These are phyloP conservation scores for Agelas oroides DNA, from an alignment of 37 sponge, comb jelly and placozoan genomes.

Conservation along the genomic window DNA sequence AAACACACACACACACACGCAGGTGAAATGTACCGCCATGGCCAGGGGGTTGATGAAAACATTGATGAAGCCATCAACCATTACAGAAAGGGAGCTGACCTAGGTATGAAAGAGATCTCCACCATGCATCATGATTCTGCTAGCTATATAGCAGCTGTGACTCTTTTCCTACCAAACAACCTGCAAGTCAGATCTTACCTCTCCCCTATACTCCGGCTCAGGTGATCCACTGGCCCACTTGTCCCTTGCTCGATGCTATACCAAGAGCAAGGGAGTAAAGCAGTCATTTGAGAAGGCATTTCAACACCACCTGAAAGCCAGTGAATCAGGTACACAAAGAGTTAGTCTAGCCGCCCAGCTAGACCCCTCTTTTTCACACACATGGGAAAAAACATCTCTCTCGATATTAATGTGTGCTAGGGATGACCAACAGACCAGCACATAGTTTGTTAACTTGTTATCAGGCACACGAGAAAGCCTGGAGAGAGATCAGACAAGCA, in stretches of 20 bases:
- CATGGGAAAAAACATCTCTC: no score
- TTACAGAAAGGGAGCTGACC: slow-evolving; percentile 66
- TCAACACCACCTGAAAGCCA: slow-evolving; percentile 60
- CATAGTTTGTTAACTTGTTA: no score
- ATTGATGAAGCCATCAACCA: slow-evolving; percentile 61
- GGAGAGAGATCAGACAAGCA: no score
- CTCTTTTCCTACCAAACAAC: no score
- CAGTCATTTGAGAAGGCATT: slow-evolving; percentile 69
- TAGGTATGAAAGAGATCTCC: slow-evolving; percentile 47
- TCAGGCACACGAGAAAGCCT: no score
- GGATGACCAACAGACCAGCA: no score
- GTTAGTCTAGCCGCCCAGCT: neutral
- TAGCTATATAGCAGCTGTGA: no score
- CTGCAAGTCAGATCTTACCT: no score
- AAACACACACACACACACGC: neutral
- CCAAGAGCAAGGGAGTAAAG: slow-evolving; percentile 80
- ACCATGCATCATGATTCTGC: no score
- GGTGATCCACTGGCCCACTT: slow-evolving; percentile 73
- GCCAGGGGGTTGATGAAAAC: slow-evolving; percentile 74
- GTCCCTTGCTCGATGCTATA: slow-evolving; percentile 83
- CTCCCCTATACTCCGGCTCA: neutral
- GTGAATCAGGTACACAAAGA: slow-evolving; percentile 75
- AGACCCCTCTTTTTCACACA: neutral
- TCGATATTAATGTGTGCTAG: no score
- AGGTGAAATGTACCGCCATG: slow-evolving; percentile 71